Evolutionary conservation across 2,797 vertebrate species (phyloP), one percentile per base, ranked within the genome.

Genomic region (Chelmon rostratus): DNA sequence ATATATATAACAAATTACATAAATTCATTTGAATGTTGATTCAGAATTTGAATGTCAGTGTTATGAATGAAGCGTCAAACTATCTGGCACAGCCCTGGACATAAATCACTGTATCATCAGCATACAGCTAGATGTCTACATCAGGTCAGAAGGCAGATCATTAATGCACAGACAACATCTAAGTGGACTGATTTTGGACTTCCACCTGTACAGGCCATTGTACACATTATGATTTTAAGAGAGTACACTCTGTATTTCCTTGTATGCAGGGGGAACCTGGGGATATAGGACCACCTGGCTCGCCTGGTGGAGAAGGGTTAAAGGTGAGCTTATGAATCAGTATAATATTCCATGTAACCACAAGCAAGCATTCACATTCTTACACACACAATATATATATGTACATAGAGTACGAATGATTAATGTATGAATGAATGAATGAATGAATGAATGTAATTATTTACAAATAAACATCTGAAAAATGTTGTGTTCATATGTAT

Each of bases 221-320:
- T 49, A 25, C 23, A 42, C 42, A 50, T 21, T 37, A 12, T 13
- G 10, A 59, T 61, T 61, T 47, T 38, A 19, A 19, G 1, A 54
- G 15, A 33, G 31, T 19, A 25, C 19, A 21, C 23, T 58, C 59
- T 71, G 74, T 47, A 40, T 68, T 42, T 69, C 53, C 72, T 46
- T 49, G 57, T 68, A 4, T 71, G 13, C 73, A 97, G 96, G 96
- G 96, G 0, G 93, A 95, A 58, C 88, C 86, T 57, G 96, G 96
- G 58, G 86, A 83, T 9, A 2, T 56, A n/a, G 96, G 96, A 0
- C 75, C 87, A 42, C 62, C 72, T 57, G 96, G 96, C 37, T 92
- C 86, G 74, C 87, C 72, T 85, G 96, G 96, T 33, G 86, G 91
- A 0, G 86, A 91, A 31, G 96, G 96, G 25, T 88, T 90, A 49